These are phyloP conservation scores for Cheilosia impressa DNA, from an alignment of 2,888 invertebrate species.

Conservation along the genomic window DNA sequence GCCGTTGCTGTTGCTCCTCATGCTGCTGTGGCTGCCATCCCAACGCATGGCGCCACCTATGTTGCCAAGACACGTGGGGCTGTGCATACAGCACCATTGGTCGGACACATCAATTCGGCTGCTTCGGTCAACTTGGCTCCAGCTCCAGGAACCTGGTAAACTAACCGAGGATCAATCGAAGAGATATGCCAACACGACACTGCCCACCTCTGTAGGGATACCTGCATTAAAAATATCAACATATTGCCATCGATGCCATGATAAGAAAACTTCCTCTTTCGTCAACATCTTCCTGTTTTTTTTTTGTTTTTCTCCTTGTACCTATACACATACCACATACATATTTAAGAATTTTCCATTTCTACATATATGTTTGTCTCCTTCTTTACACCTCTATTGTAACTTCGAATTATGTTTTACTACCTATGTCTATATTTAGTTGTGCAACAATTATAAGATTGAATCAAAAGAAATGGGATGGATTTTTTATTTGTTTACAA, in stretches of 20 bases:
- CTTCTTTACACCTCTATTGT: constrained; percentile 33
- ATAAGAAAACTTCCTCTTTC: constrained; percentile 56
- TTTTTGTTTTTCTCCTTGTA: constrained; percentile 20
- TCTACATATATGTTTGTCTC: constrained; percentile 25
- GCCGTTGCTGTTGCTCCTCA: constrained; percentile 65
- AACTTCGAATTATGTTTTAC: constrained; percentile 21
- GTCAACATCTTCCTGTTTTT: constrained; percentile 41
- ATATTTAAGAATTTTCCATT: constrained; percentile 39
- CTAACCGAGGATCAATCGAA: constrained; percentile 10
- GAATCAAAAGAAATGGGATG: constrained; percentile 37
- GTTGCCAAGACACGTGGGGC: constrained; percentile 84
- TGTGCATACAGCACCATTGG: constrained; percentile 84
- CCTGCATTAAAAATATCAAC: constrained; percentile 10
- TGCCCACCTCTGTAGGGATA: constrained; percentile 59
- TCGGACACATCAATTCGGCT: constrained; percentile 81
- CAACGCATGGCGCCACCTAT: constrained; percentile 76
- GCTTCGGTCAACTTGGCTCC: constrained; percentile 83
- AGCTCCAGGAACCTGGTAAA: constrained; percentile 83
- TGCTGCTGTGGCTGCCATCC: constrained; percentile 66
- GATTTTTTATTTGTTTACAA: neutral
- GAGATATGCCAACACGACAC: constrained; percentile 26
- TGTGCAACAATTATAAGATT: constrained; percentile 74
- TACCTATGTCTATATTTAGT: constrained; percentile 40
- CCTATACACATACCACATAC: constrained; percentile 48
- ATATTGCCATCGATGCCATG: constrained; percentile 45